Evolutionary conservation across 2,113 vertebrate species (phyloP).

Genomic region (Colistium nudipinnis): DNA sequence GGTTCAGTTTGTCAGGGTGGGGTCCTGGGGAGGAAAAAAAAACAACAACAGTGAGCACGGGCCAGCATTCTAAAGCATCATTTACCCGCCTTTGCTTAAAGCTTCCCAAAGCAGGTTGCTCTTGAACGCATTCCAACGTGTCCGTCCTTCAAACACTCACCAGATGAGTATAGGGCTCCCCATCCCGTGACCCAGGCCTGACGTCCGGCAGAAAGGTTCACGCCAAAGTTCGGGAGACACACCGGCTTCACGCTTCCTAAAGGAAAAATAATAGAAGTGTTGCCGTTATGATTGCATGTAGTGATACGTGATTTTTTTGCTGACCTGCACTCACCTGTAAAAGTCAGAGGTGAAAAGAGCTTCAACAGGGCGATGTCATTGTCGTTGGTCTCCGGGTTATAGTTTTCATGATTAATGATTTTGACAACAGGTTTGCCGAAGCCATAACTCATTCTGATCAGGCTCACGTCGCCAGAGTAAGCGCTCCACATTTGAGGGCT

Average conservation of each 20-base stretch:
- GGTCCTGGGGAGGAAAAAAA: conserved; percentile 72
- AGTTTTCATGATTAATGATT: conserved; percentile 70
- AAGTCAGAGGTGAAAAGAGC: conserved; percentile 54
- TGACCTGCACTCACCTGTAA: conserved; percentile 55
- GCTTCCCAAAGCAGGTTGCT: not conserved
- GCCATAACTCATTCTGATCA: accelerated
- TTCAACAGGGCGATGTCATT: conserved; percentile 80
- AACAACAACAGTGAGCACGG: not conserved
- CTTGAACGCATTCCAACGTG: not conserved
- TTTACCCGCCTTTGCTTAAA: conserved; percentile 12
- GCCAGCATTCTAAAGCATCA: not conserved
- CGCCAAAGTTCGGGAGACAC: conserved; percentile 74
- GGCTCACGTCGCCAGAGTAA: conserved; percentile 56
- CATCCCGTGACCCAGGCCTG: conserved; percentile 77
- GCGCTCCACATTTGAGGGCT: conserved; percentile 48
- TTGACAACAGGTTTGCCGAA: not conserved
- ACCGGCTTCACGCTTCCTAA: conserved; percentile 70
- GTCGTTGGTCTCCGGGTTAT: conserved; percentile 10
- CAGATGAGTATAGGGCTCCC: conserved; percentile 52
- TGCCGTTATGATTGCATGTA: not conserved
- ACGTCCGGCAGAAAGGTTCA: conserved; percentile 41
- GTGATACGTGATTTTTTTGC: not conserved
- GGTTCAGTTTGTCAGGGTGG: conserved; percentile 79
- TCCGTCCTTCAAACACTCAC: no score
- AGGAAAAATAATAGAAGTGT: not conserved